A percentile compares a stretch with the other conserved stretches of the same genome.
Evolutionary conservation across 2,113 vertebrate species (phyloP).

Genomic region (Alligator sinensis): DNA sequence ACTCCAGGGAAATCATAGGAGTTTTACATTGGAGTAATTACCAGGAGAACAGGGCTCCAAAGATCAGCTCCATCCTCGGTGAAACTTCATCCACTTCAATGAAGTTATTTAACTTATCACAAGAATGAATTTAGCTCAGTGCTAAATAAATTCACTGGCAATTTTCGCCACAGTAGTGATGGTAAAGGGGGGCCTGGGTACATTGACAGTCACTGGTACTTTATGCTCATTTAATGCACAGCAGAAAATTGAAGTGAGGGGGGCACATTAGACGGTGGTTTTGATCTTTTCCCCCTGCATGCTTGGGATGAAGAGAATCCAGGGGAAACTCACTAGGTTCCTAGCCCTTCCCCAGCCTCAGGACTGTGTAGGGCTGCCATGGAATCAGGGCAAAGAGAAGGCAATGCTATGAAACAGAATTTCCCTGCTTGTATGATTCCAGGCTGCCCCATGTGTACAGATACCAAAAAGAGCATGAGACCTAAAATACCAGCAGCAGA

Average conservation of each 20-base stretch:
- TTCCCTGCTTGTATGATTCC: not conserved
- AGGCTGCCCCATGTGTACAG: rapidly evolving
- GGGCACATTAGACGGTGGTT: not conserved
- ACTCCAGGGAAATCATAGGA: not conserved
- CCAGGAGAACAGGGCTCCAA: not conserved
- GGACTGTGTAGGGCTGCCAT: not conserved
- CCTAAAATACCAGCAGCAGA: not conserved
- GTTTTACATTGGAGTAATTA: not conserved
- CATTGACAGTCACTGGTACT: not conserved
- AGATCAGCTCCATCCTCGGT: not conserved
- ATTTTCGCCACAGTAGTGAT: rapidly evolving
- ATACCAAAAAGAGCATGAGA: not conserved
- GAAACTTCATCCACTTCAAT: not conserved
- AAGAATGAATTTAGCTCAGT: rapidly evolving
- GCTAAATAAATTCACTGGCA: not conserved
- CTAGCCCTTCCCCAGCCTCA: rapidly evolving
- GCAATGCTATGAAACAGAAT: not conserved
- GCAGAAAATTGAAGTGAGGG: rapidly evolving
- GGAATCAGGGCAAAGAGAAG: not conserved
- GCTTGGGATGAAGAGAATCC: rapidly evolving
- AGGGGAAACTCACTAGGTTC: rapidly evolving
- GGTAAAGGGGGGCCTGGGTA: rapidly evolving
- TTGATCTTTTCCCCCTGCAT: not conserved
- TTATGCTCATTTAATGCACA: no score
- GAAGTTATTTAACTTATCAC: not conserved